Evolutionary conservation across 37 sponge, comb jelly and placozoan genomes (phyloP), one percentile per base, ranked within the genome.

Genomic region (Chondrilla cf. caribensis): DNA sequence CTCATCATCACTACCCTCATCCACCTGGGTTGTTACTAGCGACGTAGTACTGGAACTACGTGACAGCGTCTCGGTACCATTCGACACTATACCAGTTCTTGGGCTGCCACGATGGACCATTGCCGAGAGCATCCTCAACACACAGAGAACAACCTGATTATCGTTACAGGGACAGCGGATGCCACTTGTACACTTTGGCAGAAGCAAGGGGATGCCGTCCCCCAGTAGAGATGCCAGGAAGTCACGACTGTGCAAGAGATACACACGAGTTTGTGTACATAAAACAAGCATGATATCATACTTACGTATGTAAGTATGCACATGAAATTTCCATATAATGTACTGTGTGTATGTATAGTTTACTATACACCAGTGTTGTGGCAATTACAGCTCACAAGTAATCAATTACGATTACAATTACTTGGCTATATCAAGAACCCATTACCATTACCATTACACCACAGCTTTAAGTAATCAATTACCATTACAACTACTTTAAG

Each of bases 11-110:
- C 47, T 42, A 3, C 75, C 39, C 0, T 28, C 68, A 31, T 67
- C 68, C 8, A 40, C 18, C 3, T 43, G 35, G 42, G 73, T 47
- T 47, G 42, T 64, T 14, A 64, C 22, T 3, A 33, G 51, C 28
- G 78, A 78, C 18, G 71, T 32, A 0, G 35, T 15, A 70, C 87
- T 82, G 58, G 55, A 78, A 24, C 29, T 28, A 78, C 55, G 79
- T 44, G 79, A 78, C 4, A 54, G 26, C 26, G 51, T 71, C 0
- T 35, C 76, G 54, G 18, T 21, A 38, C 18, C 38, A 21, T 83
- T 29, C 1, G 2, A 3, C 3, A 28, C 68, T 26, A 33, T 17
- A 31, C 68, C 35, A 28, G 15, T 67, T 3, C 35, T 67, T 26
- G 68, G 35, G 68, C 68, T 67, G 68, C 68, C 29, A 33, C 68